Conservation (phyloP, 2,797 vertebrate genomes). For the Sebastiscus tertius region DNA sequence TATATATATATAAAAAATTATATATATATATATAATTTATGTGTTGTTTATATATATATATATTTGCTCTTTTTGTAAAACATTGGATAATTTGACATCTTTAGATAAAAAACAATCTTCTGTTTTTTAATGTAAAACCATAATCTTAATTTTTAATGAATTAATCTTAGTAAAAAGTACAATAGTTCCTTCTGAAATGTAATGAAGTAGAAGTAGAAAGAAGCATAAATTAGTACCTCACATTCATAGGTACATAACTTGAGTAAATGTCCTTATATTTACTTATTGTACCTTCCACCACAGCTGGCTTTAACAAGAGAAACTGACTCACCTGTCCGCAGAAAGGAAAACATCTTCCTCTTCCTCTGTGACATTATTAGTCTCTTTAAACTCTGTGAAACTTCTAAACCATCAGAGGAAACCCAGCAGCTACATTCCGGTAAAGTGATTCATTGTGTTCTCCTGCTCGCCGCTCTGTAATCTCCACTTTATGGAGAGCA, state of each 20-base stretch:
- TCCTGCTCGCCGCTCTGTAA: neutral
- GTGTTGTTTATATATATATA: too few species aligned
- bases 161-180: neutral
- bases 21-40: too few species aligned
- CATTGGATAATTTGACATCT: neutral
- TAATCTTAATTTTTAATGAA: neutral
- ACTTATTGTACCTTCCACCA: neutral
- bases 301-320: neutral
- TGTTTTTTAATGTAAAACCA: neutral
- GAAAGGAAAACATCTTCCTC: slow-evolving; percentile 43
- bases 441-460: fast-evolving
- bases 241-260: neutral
- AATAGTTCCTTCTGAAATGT: neutral
- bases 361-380: neutral
- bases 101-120: neutral
- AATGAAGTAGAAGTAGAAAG: neutral
- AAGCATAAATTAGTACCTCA: neutral
- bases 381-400: neutral
- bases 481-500: neutral
- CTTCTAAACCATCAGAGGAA: neutral
- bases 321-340: slow-evolving; percentile 51
- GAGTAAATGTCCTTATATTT: neutral
- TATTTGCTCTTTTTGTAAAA: too few species aligned
- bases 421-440: neutral
- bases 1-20: too few species aligned